These are phyloP conservation scores for Macrosiphum euphorbiae DNA, from an alignment of 2,888 invertebrate species.

Conservation along the genomic window DNA sequence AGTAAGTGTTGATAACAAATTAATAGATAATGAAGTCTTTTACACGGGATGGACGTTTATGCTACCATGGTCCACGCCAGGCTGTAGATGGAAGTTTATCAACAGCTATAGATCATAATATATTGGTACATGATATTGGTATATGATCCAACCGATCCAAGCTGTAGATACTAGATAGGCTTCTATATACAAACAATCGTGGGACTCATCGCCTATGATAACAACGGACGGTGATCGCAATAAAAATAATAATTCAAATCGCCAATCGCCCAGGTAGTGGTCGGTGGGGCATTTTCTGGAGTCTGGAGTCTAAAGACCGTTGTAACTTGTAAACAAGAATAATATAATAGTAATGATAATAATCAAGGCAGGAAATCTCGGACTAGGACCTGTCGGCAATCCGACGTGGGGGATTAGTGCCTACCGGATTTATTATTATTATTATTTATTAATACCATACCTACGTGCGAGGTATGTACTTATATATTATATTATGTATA, in stretches of 20 bases:
- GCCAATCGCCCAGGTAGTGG: neutral
- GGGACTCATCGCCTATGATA: neutral
- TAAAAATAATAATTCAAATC: neutral
- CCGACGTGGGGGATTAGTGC: neutral
- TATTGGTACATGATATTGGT: too few relatives aligned
- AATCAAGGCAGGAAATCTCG: slow-evolving; percentile 1
- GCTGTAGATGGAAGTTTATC: too few relatives aligned
- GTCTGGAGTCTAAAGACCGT: neutral
- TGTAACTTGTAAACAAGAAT: neutral
- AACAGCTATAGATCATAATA: too few relatives aligned
- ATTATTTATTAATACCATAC: neutral
- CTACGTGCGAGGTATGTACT: neutral
- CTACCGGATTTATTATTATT: neutral
- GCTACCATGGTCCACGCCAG: too few relatives aligned
- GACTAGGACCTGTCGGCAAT: neutral
- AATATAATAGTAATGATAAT: neutral
- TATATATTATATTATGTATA: neutral
- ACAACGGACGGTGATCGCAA: neutral
- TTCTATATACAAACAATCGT: too few relatives aligned
- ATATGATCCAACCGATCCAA: too few relatives aligned
- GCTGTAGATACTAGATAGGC: too few relatives aligned
- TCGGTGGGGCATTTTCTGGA: neutral
- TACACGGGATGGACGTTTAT: neutral
- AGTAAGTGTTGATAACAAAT: neutral
- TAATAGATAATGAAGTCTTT: neutral